phyloP scores from a whole-genome alignment of 1,140 invertebrate species.

The Drosophila ogumai region DNA sequence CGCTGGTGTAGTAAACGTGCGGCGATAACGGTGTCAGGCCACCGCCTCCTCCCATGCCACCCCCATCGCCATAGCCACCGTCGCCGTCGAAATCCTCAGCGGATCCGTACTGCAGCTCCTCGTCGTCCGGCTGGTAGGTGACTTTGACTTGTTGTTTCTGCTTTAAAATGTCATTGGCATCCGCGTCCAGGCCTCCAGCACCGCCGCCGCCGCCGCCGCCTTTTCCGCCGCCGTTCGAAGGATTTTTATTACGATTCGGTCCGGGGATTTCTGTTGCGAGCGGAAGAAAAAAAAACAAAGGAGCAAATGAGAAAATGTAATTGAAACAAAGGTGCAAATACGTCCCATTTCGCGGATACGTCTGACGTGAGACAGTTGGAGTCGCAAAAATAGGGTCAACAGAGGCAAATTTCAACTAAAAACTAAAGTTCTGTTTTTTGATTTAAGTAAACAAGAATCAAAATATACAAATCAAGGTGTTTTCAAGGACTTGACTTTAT shows the following conservation, averaged over 20 bases:
- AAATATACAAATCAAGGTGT: background rate
- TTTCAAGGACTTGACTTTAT: background rate
- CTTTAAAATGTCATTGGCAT: slow-evolving; percentile 85
- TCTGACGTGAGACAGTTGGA: background rate
- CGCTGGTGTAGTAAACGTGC: slow-evolving; percentile 78
- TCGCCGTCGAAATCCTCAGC: slow-evolving; percentile 82
- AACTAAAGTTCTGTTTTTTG: background rate
- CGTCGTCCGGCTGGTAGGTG: slow-evolving; percentile 84
- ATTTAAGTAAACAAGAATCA: background rate
- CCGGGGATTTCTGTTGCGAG: slow-evolving; percentile 86
- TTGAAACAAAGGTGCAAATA: slow-evolving; percentile 77
- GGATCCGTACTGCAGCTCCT: slow-evolving; percentile 81
- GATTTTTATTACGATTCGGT: slow-evolving; percentile 85
- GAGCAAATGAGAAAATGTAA: slow-evolving; percentile 63
- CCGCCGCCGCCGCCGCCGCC: slow-evolving; percentile 32
- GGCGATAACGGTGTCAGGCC: slow-evolving; percentile 75
- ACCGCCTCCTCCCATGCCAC: slow-evolving; percentile 64
- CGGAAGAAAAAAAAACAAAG: slow-evolving; percentile 54
- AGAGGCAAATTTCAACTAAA: background rate
- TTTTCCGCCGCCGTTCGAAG: slow-evolving; percentile 64
- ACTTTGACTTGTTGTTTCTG: slow-evolving; percentile 85
- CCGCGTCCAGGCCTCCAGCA: slow-evolving; percentile 63
- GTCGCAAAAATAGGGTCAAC: background rate
- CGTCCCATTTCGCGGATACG: slow-evolving; percentile 31
- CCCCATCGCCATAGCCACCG: slow-evolving; percentile 64